These are phyloP conservation scores for Uropetala carovei DNA, from an alignment of 2,888 invertebrate genomes.

Conservation along the genomic window DNA sequence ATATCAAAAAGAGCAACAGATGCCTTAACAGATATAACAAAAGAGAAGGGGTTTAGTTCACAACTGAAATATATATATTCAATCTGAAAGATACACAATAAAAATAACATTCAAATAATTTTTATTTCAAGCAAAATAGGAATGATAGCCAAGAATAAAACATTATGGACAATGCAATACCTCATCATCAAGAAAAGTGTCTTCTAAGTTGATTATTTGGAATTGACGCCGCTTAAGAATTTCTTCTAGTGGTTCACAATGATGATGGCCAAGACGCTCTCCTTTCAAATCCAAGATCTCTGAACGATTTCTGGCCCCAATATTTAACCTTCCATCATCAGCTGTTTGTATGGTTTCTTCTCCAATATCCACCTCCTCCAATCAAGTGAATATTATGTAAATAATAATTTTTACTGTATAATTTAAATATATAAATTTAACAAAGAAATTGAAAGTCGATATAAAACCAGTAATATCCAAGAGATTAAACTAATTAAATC, in stretches of 20 bases:
- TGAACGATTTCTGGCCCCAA: slow-evolving; percentile 74
- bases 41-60: background rate
- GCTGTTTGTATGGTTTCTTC: slow-evolving; percentile 68
- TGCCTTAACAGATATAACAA: slow-evolving; percentile 72
- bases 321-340: background rate
- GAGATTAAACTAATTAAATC: no score
- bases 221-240: slow-evolving; percentile 88
- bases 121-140: no score
- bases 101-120: background rate
- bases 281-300: slow-evolving; percentile 80
- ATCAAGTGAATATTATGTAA: slow-evolving; percentile 69
- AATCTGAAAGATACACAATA: background rate
- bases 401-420: slow-evolving; percentile 5
- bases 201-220: slow-evolving; percentile 82
- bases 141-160: background rate
- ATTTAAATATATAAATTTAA: background rate
- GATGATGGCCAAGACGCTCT: slow-evolving; percentile 80
- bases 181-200: slow-evolving; percentile 84
- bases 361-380: slow-evolving; percentile 74
- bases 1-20: slow-evolving; percentile 91
- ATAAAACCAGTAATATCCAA: slow-evolving; percentile 62
- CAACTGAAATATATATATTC: background rate
- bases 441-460: background rate
- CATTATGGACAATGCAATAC: slow-evolving; percentile 74
- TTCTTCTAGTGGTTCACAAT: slow-evolving; percentile 90